Conservation (phyloP, 2,113 vertebrate species). For the Loxodonta africana region DNA sequence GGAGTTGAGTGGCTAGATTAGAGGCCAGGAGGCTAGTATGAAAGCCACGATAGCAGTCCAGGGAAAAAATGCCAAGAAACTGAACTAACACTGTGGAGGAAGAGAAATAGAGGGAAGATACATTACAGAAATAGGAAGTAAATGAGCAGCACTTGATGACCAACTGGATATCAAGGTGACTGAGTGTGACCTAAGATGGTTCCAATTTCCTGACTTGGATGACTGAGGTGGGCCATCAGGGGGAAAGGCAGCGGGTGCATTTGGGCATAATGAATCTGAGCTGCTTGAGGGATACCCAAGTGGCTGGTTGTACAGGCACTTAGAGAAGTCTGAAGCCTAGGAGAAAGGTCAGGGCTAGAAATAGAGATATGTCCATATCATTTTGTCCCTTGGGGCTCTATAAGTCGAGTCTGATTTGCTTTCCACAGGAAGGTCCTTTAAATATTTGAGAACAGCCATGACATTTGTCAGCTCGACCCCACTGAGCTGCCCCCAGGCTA, state of each 20-base stretch:
- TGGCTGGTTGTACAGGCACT: not conserved
- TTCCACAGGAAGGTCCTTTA: not conserved
- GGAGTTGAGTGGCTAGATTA: not conserved
- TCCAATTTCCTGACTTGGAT: not conserved
- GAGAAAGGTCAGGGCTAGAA: not conserved
- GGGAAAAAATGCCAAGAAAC: not conserved
- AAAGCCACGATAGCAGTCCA: no score
- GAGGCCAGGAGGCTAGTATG: not conserved
- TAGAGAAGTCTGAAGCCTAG: not conserved
- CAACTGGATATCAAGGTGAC: not conserved
- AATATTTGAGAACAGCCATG: not conserved
- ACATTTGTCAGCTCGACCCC: not conserved
- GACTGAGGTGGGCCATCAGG: not conserved
- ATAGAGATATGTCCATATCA: not conserved
- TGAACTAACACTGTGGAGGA: not conserved
- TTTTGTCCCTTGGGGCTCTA: not conserved
- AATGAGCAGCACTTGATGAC: not conserved
- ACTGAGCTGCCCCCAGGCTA: not conserved
- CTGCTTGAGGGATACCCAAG: not conserved
- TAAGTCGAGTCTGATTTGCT: slow-evolving; percentile 16
- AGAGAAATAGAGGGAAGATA: not conserved
- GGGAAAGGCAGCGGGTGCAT: not conserved
- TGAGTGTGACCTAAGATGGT: not conserved
- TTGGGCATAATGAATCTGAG: not conserved
- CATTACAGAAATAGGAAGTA: not conserved